Conservation (phyloP, 2,797 vertebrate species). For the Ctenochaetus hawaiiensis region DNA sequence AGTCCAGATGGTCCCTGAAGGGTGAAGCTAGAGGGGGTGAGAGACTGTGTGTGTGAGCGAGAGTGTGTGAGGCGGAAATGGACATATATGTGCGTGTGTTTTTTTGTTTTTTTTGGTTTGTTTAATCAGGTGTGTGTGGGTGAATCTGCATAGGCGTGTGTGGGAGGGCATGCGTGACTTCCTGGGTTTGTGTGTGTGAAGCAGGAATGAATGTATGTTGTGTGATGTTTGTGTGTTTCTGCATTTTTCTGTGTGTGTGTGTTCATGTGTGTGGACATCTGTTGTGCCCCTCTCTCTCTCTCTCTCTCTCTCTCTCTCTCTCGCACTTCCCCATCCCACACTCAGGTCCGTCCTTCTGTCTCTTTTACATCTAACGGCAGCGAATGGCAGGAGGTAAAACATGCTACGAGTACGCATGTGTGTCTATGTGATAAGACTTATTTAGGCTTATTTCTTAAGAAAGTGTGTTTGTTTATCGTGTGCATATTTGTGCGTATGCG, state of each 20-base stretch:
- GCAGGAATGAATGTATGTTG: slow-evolving; percentile 30
- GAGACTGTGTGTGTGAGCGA: slow-evolving; percentile 33
- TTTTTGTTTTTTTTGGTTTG: slow-evolving; percentile 31
- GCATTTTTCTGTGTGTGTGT: slow-evolving; percentile 6
- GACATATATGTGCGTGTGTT: slow-evolving; percentile 24
- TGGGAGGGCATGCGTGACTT: slow-evolving; percentile 23
- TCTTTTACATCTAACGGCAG: slow-evolving; percentile 45
- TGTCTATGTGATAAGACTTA: slow-evolving; percentile 30
- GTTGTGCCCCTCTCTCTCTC: slow-evolving; percentile 47
- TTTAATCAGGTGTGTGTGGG: slow-evolving; percentile 29
- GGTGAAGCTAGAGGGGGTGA: slow-evolving; percentile 54
- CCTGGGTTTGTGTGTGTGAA: slow-evolving; percentile 31
- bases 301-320: slow-evolving; percentile 23
- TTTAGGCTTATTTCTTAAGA: slow-evolving; percentile 44
- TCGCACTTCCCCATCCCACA: slow-evolving; percentile 51
- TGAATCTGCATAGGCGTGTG: slow-evolving; percentile 13
- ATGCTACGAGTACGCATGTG: slow-evolving; percentile 13
- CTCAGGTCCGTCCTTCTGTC: slow-evolving; percentile 59
- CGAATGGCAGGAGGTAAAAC: slow-evolving; percentile 49
- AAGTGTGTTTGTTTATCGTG: slow-evolving; percentile 6
- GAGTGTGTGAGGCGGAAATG: slow-evolving; percentile 32
- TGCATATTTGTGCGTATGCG: not conserved
- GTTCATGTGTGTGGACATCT: slow-evolving; percentile 60
- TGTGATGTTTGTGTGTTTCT: slow-evolving; percentile 26
- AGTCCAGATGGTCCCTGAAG: slow-evolving; percentile 77